Evolutionary conservation across 2,888 invertebrate species (phyloP).

Genomic region (Teleiodes luculella): DNA sequence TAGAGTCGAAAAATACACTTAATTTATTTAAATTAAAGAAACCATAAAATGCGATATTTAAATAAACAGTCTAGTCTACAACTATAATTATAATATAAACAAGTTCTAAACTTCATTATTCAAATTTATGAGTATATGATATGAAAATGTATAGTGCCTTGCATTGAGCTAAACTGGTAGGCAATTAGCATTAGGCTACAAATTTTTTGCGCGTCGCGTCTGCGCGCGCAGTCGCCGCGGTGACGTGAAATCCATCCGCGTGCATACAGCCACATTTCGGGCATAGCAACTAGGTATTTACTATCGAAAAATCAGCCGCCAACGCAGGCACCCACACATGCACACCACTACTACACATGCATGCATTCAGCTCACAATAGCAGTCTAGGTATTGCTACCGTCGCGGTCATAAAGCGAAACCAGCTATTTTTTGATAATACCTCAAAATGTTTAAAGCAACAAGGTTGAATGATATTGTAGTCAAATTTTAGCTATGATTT

Average conservation of each 20-base stretch:
- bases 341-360: slow-evolving; percentile 40
- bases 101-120: not conserved
- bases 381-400: slow-evolving; percentile 49
- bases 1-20: too few species aligned
- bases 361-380: slow-evolving; percentile 54
- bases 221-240: slow-evolving; percentile 42
- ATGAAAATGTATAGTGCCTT: not conserved
- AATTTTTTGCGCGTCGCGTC: slow-evolving; percentile 14
- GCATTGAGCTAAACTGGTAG: slow-evolving; percentile 19
- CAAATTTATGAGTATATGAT: not conserved
- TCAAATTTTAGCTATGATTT: too few species aligned
- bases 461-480: too few species aligned
- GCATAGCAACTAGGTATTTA: slow-evolving; percentile 69
- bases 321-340: slow-evolving; percentile 52
- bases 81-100: not conserved
- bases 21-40: too few species aligned
- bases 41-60: too few species aligned
- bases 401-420: slow-evolving; percentile 15
- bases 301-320: slow-evolving; percentile 68
- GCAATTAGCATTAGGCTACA: slow-evolving; percentile 11
- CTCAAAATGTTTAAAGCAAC: not conserved
- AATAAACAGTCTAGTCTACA: too few species aligned
- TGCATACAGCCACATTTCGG: slow-evolving; percentile 57
- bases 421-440: not conserved
- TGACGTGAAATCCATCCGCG: slow-evolving; percentile 65